phyloP scores from a whole-genome alignment of 2,797 vertebrate genomes.

The Bradypodion pumilum region DNA sequence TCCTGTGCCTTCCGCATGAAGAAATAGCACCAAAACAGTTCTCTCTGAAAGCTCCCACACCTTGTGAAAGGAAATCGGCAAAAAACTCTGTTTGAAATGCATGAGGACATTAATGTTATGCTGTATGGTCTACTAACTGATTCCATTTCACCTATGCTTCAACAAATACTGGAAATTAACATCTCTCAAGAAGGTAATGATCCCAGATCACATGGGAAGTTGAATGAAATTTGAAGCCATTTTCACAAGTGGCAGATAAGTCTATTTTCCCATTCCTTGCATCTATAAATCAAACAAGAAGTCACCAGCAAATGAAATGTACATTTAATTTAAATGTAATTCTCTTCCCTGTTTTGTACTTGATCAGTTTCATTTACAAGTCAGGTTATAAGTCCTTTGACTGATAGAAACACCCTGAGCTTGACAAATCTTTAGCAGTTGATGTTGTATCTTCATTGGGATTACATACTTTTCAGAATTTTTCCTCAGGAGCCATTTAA shows the following conservation, averaged over 20 bases:
- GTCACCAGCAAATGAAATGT: not conserved
- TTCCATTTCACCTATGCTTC: not conserved
- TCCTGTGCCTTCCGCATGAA: not conserved
- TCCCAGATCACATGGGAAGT: constrained; percentile 7
- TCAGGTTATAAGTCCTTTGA: not conserved
- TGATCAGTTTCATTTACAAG: not conserved
- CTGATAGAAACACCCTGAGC: not conserved
- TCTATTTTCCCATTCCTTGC: not conserved
- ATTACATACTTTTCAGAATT: not conserved
- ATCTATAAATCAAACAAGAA: not conserved
- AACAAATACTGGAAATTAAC: constrained; percentile 4
- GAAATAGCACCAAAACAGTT: not conserved
- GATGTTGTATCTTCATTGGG: no score
- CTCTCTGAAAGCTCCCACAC: not conserved
- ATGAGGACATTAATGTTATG: not conserved
- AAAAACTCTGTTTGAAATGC: not conserved
- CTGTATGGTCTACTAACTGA: not conserved
- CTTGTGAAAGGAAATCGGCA: not conserved
- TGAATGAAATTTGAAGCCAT: not conserved
- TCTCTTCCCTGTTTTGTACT: not conserved
- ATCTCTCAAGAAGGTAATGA: not conserved
- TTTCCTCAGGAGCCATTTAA: not conserved
- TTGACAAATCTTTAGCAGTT: not conserved
- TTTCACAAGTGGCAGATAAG: not conserved
- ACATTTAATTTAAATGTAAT: not conserved